Percentiles rank a stretch among this genome's conserved stretches.
Conservation (phyloP, 1,140 invertebrate genomes). For the Zaprionus africanus region DNA sequence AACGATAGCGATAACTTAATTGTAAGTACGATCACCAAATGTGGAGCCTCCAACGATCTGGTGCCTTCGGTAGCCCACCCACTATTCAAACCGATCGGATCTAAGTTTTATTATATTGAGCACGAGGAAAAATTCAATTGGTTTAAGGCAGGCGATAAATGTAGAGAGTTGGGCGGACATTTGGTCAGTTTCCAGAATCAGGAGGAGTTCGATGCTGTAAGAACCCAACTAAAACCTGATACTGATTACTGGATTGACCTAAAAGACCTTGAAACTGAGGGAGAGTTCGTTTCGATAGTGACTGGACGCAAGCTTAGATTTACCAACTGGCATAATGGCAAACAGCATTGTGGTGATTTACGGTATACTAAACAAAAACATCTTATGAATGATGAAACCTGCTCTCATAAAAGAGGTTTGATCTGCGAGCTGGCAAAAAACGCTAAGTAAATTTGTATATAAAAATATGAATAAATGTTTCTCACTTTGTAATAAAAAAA, state of each 20-base stretch:
- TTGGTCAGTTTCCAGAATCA: conserved; percentile 1
- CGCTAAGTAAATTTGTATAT: not conserved
- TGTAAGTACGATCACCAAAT: not conserved
- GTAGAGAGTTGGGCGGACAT: not conserved
- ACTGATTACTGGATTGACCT: not conserved
- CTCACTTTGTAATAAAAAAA: too few species aligned
- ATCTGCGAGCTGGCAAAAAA: not conserved
- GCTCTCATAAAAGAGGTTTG: not conserved
- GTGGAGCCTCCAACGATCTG: not conserved
- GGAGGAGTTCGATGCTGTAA: not conserved
- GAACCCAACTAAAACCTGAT: not conserved
- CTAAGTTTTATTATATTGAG: conserved; percentile 26
- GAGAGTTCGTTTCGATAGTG: not conserved
- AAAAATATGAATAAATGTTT: too few species aligned
- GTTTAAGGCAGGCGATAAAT: conserved; percentile 9
- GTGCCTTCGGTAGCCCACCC: not conserved
- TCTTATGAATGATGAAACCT: not conserved
- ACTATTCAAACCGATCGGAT: conserved; percentile 3
- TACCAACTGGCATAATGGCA: not conserved
- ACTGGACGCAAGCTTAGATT: not conserved
- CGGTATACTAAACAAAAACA: not conserved
- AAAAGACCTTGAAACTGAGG: not conserved
- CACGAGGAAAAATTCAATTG: not conserved
- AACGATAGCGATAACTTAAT: too few species aligned
- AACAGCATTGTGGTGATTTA: too few species aligned